phyloP scores from a whole-genome alignment of 1,140 invertebrate genomes.

The Drosophila arawakana region DNA sequence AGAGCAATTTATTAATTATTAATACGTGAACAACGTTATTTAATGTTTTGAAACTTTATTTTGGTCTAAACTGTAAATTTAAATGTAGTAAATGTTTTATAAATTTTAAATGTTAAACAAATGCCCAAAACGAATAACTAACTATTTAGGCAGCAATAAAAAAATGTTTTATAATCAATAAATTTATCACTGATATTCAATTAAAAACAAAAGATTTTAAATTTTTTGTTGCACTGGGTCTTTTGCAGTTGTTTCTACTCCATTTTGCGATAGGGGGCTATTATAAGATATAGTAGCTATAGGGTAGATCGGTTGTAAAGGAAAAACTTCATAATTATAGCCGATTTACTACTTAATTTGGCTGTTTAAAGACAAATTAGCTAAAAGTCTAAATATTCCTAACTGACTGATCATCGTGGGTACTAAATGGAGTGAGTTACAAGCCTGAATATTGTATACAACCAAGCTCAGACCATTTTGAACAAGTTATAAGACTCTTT shows the following conservation, averaged over 20 bases:
- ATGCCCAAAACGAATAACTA: conserved; percentile 9
- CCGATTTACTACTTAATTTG: too few species aligned
- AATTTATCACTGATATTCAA: conserved; percentile 39
- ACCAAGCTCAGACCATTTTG: too few species aligned
- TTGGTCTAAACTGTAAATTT: conserved; percentile 10
- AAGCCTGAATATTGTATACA: too few species aligned
- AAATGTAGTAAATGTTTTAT: conserved; percentile 63
- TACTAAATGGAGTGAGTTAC: too few species aligned
- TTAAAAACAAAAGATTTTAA: not conserved
- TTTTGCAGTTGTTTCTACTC: too few species aligned
- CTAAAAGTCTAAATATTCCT: too few species aligned
- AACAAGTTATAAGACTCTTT: too few species aligned
- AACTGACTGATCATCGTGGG: too few species aligned
- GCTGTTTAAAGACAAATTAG: too few species aligned
- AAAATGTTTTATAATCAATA: conserved; percentile 41
- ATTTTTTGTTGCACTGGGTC: too few species aligned
- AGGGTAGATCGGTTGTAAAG: not conserved
- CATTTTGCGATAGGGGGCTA: not conserved
- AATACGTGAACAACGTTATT: conserved; percentile 45
- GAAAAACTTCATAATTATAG: too few species aligned
- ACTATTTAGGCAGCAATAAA: conserved; percentile 19
- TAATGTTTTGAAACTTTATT: conserved; percentile 47
- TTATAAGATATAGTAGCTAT: not conserved
- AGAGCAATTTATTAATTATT: conserved; percentile 74
- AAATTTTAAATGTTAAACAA: conserved; percentile 40